Base-by-base conservation (phyloP, 2,888 invertebrate species). In the Bugula neritina region DNA sequence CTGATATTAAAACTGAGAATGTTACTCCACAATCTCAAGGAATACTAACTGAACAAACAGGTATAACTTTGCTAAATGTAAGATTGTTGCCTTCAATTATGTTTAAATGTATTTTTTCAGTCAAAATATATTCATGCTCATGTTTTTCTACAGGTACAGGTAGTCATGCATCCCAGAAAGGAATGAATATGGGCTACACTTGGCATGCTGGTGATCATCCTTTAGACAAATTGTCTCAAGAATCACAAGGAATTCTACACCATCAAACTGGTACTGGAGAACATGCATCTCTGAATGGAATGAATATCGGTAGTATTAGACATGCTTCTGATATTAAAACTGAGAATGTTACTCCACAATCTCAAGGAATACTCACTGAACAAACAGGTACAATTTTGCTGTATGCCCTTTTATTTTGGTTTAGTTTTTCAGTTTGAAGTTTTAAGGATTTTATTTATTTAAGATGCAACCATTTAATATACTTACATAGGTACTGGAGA, bases 301-400 rank as follows among this genome's bases (percentile, higher is more conserved):
- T 57, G 57, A 57, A 25, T 57, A n/a, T 57, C 10, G 57, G 57
- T 23, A 23, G n/a, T 23, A 25, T 57, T 57, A 5, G 57, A n/a
- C 57, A 57, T 57, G 57, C 57, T n/a, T 17, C n/a, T 57, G 57
- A 57, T 57, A n/a, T 57, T 5, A 57, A 57, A 57, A 23, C 23
- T 5, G n/a, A 17, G 5, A 25, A 57, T n/a, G 25, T 57, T 17
- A 25, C 25, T 17, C 57, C 5, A 57, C n/a, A 57, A 5, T 57
- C 57, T 57, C 57, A 57, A 13, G 57, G 57, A 17, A 27, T 63
- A 10, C 31, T 63, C 5, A 21, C 21, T 29, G 13, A 21, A n/a
- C 63, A 63, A 63, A 63, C 63, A 63, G 63, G 63, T 63, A 29
- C 77, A 71, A 83, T 5, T 43, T 43, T 43, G 17, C 43, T 17